A percentile compares a stretch with the other conserved stretches of the same genome.
Evolutionary conservation across 2,797 vertebrate species (phyloP).

Genomic region (Gallirallus australis): DNA sequence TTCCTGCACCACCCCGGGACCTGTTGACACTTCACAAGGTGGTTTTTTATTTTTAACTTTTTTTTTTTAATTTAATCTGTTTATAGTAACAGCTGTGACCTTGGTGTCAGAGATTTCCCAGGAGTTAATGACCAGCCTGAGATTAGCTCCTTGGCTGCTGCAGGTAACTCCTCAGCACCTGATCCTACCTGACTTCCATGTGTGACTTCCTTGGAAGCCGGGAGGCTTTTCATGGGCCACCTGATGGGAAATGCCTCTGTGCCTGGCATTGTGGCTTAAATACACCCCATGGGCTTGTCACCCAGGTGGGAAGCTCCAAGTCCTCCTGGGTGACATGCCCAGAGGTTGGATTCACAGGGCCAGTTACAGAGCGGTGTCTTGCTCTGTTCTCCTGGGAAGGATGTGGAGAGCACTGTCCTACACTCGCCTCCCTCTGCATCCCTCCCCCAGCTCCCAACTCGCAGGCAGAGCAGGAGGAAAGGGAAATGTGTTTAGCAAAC

Average conservation of each 20-base stretch:
- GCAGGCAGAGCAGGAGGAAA: neutral
- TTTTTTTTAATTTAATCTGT: neutral
- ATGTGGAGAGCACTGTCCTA: neutral
- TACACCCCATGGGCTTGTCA: neutral
- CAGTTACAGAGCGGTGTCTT: neutral
- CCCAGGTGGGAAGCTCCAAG: neutral
- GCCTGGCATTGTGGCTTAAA: neutral
- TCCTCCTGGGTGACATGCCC: neutral
- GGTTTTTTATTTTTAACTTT: neutral
- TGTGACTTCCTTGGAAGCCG: neutral
- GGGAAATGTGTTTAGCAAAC: neutral
- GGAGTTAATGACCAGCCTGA: neutral
- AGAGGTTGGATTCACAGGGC: neutral
- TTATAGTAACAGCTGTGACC: neutral
- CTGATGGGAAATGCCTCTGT: neutral
- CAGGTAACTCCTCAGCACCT: neutral
- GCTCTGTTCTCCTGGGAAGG: neutral
- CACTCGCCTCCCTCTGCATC: rapidly evolving
- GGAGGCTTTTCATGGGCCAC: neutral
- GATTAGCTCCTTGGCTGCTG: neutral
- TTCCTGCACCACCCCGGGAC: neutral
- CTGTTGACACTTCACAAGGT: neutral
- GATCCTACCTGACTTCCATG: neutral
- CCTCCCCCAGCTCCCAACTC: neutral
- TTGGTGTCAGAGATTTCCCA: neutral